Conservation (phyloP, 2,888 invertebrate species). For the Pocota personata region DNA sequence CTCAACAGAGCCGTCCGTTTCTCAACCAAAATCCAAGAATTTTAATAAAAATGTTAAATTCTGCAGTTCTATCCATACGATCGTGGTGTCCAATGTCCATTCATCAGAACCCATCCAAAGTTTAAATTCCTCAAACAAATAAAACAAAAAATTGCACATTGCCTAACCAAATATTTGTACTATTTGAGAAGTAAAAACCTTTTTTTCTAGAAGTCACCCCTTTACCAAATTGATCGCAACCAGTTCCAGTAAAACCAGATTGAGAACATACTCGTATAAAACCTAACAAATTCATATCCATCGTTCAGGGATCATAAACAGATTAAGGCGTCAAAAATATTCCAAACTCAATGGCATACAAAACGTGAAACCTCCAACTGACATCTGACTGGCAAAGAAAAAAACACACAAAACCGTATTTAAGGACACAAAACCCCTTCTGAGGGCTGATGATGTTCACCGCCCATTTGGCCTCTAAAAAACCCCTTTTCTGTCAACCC, state of each 20-base stretch:
- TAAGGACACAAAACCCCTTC: slow-evolving; percentile 49
- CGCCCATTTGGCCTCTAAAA: slow-evolving; percentile 61
- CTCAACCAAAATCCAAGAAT: too few relatives aligned
- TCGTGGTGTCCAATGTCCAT: too few relatives aligned
- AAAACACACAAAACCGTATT: slow-evolving; percentile 56
- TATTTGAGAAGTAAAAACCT: slow-evolving; percentile 18
- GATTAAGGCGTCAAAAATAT: slow-evolving; percentile 66
- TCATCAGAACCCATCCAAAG: too few relatives aligned
- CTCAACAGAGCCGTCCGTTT: too few relatives aligned
- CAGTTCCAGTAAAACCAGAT: slow-evolving; percentile 54
- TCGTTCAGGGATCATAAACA: slow-evolving; percentile 69
- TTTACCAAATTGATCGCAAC: slow-evolving; percentile 4
- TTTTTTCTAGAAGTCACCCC: slow-evolving; percentile 13
- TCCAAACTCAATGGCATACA: slow-evolving; percentile 40
- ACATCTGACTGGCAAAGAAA: slow-evolving; percentile 49
- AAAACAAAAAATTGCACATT: too few relatives aligned
- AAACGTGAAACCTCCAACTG: slow-evolving; percentile 42
- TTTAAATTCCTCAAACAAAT: too few relatives aligned
- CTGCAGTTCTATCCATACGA: too few relatives aligned
- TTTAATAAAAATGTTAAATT: too few relatives aligned
- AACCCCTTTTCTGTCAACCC: slow-evolving; percentile 41
- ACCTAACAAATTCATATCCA: slow-evolving; percentile 66
- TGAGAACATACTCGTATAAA: slow-evolving; percentile 31
- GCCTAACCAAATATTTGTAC: not conserved
- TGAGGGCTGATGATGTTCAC: slow-evolving; percentile 55